A percentile compares a stretch with the other conserved stretches of the same genome.
phyloP scores from a whole-genome alignment of 2,888 invertebrate species.

The Drosophila falleni region DNA sequence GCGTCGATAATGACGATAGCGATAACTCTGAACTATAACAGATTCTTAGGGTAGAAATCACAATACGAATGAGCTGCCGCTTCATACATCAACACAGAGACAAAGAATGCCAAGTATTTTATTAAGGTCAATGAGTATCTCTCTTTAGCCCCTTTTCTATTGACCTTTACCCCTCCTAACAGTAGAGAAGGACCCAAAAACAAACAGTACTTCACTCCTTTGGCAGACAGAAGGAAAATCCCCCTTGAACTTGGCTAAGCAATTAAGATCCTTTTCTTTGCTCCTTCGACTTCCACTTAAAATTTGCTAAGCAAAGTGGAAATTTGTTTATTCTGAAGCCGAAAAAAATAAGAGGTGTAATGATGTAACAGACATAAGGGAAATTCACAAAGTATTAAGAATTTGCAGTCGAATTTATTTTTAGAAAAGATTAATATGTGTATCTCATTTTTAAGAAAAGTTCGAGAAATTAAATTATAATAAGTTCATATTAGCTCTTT shows the following conservation, averaged over 20 bases:
- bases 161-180: neutral
- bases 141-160: neutral
- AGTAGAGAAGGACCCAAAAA: neutral
- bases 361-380: no score
- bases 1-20: slow-evolving; percentile 52
- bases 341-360: no score
- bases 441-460: no score
- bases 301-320: slow-evolving; percentile 10
- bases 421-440: no score
- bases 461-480: no score
- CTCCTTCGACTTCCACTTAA: neutral
- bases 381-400: no score
- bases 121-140: slow-evolving; percentile 75
- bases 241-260: slow-evolving; percentile 46
- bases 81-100: slow-evolving; percentile 33
- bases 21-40: slow-evolving; percentile 48
- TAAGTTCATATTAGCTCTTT: no score
- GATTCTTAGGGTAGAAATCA: slow-evolving; percentile 6
- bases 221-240: neutral
- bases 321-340: neutral
- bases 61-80: slow-evolving; percentile 10
- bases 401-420: no score
- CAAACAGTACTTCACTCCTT: slow-evolving; percentile 26
- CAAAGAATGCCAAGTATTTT: slow-evolving; percentile 60
- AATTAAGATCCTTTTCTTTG: slow-evolving; percentile 37